Base-by-base conservation (phyloP, 2,797 vertebrate genomes). In the Arremon brunneinucha region DNA sequence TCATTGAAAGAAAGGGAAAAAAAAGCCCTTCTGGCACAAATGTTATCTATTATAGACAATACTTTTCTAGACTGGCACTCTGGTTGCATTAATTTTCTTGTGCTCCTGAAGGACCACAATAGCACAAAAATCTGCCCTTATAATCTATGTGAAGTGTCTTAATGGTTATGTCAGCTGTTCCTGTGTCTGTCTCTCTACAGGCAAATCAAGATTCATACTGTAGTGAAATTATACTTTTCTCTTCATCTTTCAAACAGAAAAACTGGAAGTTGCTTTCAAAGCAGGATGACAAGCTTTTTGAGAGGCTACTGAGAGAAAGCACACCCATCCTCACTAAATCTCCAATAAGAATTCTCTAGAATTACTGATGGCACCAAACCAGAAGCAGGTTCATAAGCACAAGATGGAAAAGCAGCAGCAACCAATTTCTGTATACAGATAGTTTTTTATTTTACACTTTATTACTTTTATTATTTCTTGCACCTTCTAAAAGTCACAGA, bases 1-100 rank as follows among this genome's bases (percentile, higher is more conserved):
- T 35, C 19, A 55, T 2, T 56, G 10, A 70, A 74, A 85, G 21
- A 50, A 26, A 1, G 5, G 6, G 8, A 1, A 0, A 28, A 49
- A 70, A 83, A 70, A 49, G 5, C 21, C 27, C 13, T 60, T 60
- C 30, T 41, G 10, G 26, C 5, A 17, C 53, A 60, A 52, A 71
- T 9, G 27, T 3, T 32, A 65, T 37, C n/a, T 70, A 46, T 47
- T 2, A 1, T 41, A 80, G 60, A 37, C 9, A 50, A 2, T 22
- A 53, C 26, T 78, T 6, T 60, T 44, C 47, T 39, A 60, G 53
- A 74, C 21, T 46, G 24, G 30, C 8, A 62, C 12, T 12, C 24
- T 47, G 41, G 10, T 24, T 55, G 26, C 14, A 49, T 5, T 59
- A 32, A 20, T 80, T 62, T 77, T 41, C 64, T 64, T 70, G 15